Evolutionary conservation across 1,140 invertebrate genomes (phyloP), one percentile per base, ranked within the genome.

Genomic region (Oryctes rhinoceros): DNA sequence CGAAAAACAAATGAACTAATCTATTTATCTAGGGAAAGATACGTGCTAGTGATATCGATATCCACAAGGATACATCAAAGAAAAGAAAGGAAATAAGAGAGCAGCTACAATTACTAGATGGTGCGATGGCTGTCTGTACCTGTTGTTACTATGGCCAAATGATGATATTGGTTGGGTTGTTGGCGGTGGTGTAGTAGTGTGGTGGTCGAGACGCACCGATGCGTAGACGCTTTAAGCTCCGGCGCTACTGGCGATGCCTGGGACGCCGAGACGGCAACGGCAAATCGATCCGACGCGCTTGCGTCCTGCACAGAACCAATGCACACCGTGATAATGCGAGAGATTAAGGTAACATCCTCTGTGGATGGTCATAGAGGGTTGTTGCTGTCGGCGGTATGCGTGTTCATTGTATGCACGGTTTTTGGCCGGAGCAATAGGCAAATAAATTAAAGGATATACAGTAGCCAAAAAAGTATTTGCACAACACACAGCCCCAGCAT

Each of bases 221-320:
- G 53, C 75, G 81, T 59, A 81, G 81, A 78, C 67, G 77, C 75
- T 74, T 78, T 74, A 83, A 81, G 80, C 82, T 83, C 83, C 81
- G 79, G 82, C 81, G 79, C 80, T 82, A 85, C 84, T 85, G 84
- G 82, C 79, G 82, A 82, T 83, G 78, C 79, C 49, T 76, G 79
- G 82, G 82, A 78, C 83, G 83, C 80, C 83, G 83, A 80, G 83
- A 85, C 83, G 65, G 24, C 65, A 71, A 71, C 65, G 84, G 82
- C 83, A 82, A 83, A 85, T 85, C 84, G 84, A 85, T 85, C 80
- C 79, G 39, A 81, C 80, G 78, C 83, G 82, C 83, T 67, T 83
- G 84, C 84, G 83, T 81, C 80, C 79, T 83, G 67, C 44, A 80
- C 81, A 83, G 78, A 81, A 47, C 65, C 65, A 71, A 71, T 71